These are phyloP conservation scores for Deladenus siricidicola DNA, from an alignment of 2,888 invertebrate species.

Conservation along the genomic window DNA sequence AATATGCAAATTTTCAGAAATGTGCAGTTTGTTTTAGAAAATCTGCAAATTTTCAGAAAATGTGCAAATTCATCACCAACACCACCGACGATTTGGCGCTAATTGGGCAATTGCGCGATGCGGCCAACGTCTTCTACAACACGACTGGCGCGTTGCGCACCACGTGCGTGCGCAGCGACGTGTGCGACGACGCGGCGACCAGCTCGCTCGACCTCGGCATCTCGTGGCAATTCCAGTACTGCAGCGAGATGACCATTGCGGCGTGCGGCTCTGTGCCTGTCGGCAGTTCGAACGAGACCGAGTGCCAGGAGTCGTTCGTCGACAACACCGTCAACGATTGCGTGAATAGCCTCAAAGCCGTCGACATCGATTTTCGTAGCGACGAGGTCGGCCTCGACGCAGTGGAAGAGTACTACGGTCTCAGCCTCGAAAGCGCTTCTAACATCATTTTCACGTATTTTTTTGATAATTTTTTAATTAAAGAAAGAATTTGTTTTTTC, in stretches of 20 bases:
- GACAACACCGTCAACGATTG: not conserved
- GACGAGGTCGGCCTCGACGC: not conserved
- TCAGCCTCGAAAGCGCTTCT: slow-evolving; percentile 62
- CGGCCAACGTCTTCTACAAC: slow-evolving; percentile 29
- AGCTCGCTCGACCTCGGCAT: slow-evolving; percentile 50
- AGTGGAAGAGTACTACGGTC: slow-evolving; percentile 64
- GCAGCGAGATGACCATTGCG: slow-evolving; percentile 96
- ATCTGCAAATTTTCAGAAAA: slow-evolving; percentile 54
- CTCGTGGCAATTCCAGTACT: slow-evolving; percentile 62
- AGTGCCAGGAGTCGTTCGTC: not conserved
- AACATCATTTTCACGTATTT: slow-evolving; percentile 61
- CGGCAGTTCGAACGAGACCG: not conserved
- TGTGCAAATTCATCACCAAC: slow-evolving; percentile 58
- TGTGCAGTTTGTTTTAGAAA: not conserved
- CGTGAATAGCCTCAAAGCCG: not conserved
- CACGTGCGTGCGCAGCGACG: slow-evolving; percentile 34
- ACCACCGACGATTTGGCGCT: slow-evolving; percentile 25
- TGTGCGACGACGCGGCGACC: slow-evolving; percentile 32
- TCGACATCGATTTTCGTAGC: too few relatives aligned
- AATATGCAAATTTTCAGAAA: not conserved
- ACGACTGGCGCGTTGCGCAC: slow-evolving; percentile 22
- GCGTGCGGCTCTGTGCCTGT: slow-evolving; percentile 66
- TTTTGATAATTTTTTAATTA: not conserved
- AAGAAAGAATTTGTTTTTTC: not conserved
- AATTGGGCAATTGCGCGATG: slow-evolving; percentile 27